These are phyloP conservation scores for Limnephilus auricula DNA, from an alignment of 2,888 invertebrate genomes.

Conservation along the genomic window DNA sequence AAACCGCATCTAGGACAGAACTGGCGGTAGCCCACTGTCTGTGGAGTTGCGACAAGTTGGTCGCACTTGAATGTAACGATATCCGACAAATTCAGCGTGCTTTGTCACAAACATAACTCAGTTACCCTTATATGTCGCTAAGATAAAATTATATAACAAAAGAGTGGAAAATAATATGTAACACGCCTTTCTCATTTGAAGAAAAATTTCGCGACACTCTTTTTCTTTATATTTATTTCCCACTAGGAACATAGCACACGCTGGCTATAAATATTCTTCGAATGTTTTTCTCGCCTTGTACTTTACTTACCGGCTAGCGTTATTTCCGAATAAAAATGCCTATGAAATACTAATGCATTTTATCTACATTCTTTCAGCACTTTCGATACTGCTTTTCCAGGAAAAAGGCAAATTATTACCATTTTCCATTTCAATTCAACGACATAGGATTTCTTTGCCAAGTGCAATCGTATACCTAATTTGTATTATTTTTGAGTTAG, in stretches of 20 bases:
- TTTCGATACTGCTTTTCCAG: not conserved
- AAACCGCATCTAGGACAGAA: not conserved
- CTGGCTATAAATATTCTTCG: not conserved
- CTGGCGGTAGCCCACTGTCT: too few relatives aligned
- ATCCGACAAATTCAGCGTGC: not conserved
- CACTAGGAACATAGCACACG: not conserved
- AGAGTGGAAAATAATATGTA: not conserved
- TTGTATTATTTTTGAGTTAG: slow-evolving; percentile 36
- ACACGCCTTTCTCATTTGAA: not conserved
- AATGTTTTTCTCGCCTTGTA: not conserved
- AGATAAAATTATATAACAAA: not conserved
- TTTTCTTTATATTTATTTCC: not conserved
- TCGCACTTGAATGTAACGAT: not conserved
- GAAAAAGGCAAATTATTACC: not conserved
- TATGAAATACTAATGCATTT: not conserved
- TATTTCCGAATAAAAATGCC: not conserved
- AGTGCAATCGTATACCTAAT: slow-evolving; percentile 11
- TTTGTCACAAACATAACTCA: not conserved
- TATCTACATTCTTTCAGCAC: not conserved
- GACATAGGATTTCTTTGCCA: slow-evolving; percentile 7
- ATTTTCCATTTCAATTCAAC: not conserved
- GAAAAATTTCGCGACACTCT: not conserved
- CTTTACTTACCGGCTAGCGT: not conserved
- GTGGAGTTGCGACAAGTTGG: too few relatives aligned
- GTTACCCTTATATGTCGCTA: not conserved